phyloP scores from a whole-genome alignment of 2,113 vertebrate genomes.

The Albula goreensis region DNA sequence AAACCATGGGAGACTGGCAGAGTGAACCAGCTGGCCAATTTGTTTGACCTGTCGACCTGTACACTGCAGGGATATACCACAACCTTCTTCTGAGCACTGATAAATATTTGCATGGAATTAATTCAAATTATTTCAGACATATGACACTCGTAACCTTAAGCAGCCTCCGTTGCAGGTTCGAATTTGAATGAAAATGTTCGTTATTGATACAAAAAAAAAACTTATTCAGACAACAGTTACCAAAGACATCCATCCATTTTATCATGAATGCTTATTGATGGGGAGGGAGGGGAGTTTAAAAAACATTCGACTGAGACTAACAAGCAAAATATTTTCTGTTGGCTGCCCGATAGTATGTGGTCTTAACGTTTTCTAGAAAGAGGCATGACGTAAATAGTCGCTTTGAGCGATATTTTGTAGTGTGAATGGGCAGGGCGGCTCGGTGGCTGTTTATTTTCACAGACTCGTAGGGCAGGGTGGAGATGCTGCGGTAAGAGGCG shows the following conservation, averaged over 20 bases:
- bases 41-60: not conserved
- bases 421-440: constrained; percentile 30
- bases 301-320: not conserved
- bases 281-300: not conserved
- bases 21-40: not conserved
- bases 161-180: not conserved
- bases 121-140: not conserved
- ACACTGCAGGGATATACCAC: not conserved
- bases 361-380: not conserved
- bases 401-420: constrained; percentile 8
- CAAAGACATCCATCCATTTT: constrained; percentile 4
- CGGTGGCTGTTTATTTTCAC: constrained; percentile 17
- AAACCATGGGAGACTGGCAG: not conserved
- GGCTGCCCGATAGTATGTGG: not conserved
- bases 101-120: not conserved
- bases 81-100: not conserved
- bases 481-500: constrained; percentile 34
- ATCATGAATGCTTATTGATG: not conserved
- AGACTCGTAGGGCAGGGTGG: constrained; percentile 30
- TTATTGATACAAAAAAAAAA: not conserved
- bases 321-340: not conserved
- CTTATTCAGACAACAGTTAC: not conserved
- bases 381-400: not conserved
- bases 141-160: not conserved
- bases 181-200: not conserved